Base-by-base conservation (phyloP, 2,888 invertebrate genomes). In the Bedellia somnulentella region DNA sequence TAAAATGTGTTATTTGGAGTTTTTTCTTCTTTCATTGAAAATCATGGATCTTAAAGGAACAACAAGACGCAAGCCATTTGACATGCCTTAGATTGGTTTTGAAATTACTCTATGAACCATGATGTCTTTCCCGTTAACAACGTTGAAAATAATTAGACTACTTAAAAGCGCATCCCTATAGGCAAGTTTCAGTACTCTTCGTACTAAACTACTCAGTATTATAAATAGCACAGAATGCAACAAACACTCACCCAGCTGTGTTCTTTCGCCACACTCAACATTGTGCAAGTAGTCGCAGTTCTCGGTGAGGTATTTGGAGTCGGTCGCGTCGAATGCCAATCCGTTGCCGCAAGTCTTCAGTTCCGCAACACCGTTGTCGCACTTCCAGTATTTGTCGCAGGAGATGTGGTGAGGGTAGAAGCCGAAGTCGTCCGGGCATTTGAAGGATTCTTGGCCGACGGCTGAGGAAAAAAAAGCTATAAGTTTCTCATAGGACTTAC, bases 211-310 rank as follows among this genome's bases (percentile, higher is more conserved):
- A n/a, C n/a, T n/a, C n/a, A n/a, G n/a, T n/a, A n/a, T n/a, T n/a
- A n/a, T n/a, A n/a, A n/a, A n/a, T n/a, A n/a, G n/a, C n/a, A n/a
- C n/a, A n/a, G n/a, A n/a, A n/a, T n/a, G n/a, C n/a, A n/a, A n/a
- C n/a, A n/a, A n/a, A n/a, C n/a, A 59, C 80, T 80, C 57, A 90
- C 90, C 93, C 45, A 94, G 79, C 59, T 91, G 87, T 38, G 86
- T 67, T 53, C 94, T 86, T 42, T 91, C 91, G 28, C 91, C 92
- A 56, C 94, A 94, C 47, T 94, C 92, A 26, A 94, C 93, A 47
- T 93, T 93, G 80, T 94, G 93, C 45, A 91, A 82, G 77, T 94
- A 94, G 71, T 94, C 94, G 64, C 94, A 94, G 80, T 94, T 94
- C 66, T 94, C 94, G 35, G 92, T 90, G 53, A 92, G 78, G 80